phyloP scores from a whole-genome alignment of 64 coral and sea anemone genomes.

The Montipora capricornis region DNA sequence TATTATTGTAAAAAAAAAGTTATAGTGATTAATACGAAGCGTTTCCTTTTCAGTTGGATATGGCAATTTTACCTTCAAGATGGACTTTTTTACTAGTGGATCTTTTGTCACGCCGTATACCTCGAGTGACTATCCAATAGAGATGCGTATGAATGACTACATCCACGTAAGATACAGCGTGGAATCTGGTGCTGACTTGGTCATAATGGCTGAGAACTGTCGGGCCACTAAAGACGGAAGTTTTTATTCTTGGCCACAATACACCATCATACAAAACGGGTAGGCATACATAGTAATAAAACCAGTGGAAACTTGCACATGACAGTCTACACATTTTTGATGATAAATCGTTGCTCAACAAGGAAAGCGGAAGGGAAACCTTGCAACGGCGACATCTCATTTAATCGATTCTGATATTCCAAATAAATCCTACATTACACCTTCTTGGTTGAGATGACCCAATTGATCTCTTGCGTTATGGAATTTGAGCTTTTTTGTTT shows the following conservation, averaged over 20 bases:
- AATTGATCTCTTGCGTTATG: too few relatives aligned
- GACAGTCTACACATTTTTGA: neutral
- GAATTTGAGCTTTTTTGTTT: too few relatives aligned
- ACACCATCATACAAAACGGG: slow-evolving; percentile 35
- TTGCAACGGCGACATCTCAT: too few relatives aligned
- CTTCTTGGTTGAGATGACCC: too few relatives aligned
- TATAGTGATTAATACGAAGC: too few relatives aligned
- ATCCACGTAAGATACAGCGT: slow-evolving; percentile 30
- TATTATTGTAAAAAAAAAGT: too few relatives aligned
- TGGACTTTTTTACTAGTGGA: slow-evolving; percentile 25
- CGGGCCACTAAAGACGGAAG: slow-evolving; percentile 1
- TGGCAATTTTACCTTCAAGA: slow-evolving; percentile 35
- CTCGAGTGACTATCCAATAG: neutral
- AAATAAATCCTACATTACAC: too few relatives aligned
- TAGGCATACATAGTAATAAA: neutral
- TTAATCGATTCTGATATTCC: too few relatives aligned
- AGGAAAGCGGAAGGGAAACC: too few relatives aligned
- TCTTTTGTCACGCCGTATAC: neutral
- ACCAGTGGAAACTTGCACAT: neutral
- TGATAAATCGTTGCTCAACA: neutral
- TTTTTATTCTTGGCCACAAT: slow-evolving; percentile 27
- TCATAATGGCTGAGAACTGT: slow-evolving; percentile 37
- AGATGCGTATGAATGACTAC: neutral
- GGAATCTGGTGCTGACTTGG: slow-evolving; percentile 41
- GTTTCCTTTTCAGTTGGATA: neutral